A percentile compares a stretch with the other conserved stretches of the same genome.
Conservation (phyloP, 2,888 invertebrate genomes). For the Willowsia nigromaculata region DNA sequence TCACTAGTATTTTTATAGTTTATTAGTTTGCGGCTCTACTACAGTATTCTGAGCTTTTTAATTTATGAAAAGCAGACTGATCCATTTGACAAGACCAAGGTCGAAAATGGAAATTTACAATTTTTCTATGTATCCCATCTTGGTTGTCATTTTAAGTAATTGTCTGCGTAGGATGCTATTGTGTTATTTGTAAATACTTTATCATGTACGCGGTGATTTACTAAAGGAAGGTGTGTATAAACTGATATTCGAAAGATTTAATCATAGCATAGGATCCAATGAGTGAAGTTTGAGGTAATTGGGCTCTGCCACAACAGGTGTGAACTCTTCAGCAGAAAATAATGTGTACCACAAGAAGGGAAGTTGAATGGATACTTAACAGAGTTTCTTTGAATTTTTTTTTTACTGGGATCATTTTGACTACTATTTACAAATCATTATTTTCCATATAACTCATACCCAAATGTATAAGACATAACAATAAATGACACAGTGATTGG, state of each 20-base stretch:
- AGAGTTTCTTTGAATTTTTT: not conserved
- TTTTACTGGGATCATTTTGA: not conserved
- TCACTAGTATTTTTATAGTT: not conserved
- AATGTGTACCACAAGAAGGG: not conserved
- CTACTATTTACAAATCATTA: not conserved
- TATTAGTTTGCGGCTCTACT: slow-evolving; percentile 38
- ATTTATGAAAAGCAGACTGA: slow-evolving; percentile 48
- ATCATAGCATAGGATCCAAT: not conserved
- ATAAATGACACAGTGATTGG: not conserved
- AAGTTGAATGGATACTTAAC: not conserved
- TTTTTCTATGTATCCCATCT: slow-evolving; percentile 32
- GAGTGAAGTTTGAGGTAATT: not conserved
- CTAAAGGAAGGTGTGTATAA: not conserved
- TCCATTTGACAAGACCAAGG: slow-evolving; percentile 68
- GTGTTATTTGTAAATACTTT: not conserved
- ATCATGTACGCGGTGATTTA: not conserved
- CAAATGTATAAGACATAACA: not conserved
- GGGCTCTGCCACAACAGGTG: not conserved
- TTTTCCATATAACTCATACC: not conserved
- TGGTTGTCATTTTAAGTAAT: slow-evolving; percentile 48
- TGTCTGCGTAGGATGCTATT: slow-evolving; percentile 58
- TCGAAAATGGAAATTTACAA: slow-evolving; percentile 63
- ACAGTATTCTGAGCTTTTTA: slow-evolving; percentile 44
- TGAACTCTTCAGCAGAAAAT: not conserved
- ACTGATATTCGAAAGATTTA: not conserved